phyloP scores from a whole-genome alignment of 1,140 invertebrate genomes.

The Tetragnatha versicolor region DNA sequence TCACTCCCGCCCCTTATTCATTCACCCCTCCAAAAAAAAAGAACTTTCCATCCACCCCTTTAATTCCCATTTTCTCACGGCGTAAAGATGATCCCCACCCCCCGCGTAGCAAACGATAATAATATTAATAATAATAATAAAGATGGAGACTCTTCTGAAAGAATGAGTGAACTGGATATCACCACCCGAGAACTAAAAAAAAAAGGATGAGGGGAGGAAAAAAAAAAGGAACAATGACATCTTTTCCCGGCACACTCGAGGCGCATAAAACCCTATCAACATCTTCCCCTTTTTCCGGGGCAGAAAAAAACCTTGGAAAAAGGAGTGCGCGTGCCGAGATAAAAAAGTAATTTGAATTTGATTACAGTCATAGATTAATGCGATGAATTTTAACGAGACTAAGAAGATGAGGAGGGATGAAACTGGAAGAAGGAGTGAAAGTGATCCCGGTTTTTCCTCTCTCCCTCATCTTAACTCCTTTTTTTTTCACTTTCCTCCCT shows the following conservation, averaged over 20 bases:
- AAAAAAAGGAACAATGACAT: slow-evolving; percentile 51
- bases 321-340: slow-evolving; percentile 33
- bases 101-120: too few species aligned
- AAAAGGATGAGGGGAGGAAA: not conserved
- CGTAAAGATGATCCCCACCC: too few species aligned
- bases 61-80: slow-evolving; percentile 13
- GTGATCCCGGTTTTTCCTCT: slow-evolving; percentile 22
- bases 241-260: slow-evolving; percentile 50
- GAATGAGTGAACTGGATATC: not conserved
- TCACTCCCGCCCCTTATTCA: not conserved
- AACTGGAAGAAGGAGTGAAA: slow-evolving; percentile 33
- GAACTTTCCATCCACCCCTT: not conserved
- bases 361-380: slow-evolving; percentile 54
- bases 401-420: slow-evolving; percentile 41
- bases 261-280: slow-evolving; percentile 54
- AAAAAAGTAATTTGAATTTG: slow-evolving; percentile 55
- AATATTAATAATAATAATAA: slow-evolving; percentile 22
- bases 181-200: not conserved
- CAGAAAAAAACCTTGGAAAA: slow-evolving; percentile 15
- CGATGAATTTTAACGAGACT: slow-evolving; percentile 54
- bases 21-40: not conserved
- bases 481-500: slow-evolving; percentile 12
- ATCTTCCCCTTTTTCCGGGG: slow-evolving; percentile 44
- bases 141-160: not conserved
- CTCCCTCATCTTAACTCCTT: slow-evolving; percentile 6